Base-by-base conservation (phyloP, 2,888 invertebrate genomes). In the Fragum fragum region DNA sequence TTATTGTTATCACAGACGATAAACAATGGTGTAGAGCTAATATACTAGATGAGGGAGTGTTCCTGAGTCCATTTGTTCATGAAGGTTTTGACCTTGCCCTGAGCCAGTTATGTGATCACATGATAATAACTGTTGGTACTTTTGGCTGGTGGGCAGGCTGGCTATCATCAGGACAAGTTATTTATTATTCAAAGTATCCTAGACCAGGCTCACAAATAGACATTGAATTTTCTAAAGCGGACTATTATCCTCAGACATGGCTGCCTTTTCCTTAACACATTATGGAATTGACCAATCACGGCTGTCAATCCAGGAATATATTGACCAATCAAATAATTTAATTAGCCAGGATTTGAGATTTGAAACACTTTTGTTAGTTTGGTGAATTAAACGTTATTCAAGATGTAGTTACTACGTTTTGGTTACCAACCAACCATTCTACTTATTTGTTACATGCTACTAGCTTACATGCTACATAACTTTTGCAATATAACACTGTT, bases 71-170 rank as follows among this genome's bases (percentile, higher is more conserved):
- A n/a, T 63, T 70, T 29, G n/a, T 26, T n/a, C 21, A 74, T 14
- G 36, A 73, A 1, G 76, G 71, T 1, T 0, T 11, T 0, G 84
- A 85, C 29, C 71, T 85, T 18, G 84, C 84, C 2, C 29, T 85
- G 16, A 36, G 79, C 23, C 42, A 73, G 0, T 47, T 55, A 26
- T 81, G 79, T 55, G 73, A 81, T 71, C 84, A 85, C 71, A 61
- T 68, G 23, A 81, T 85, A 7, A 79, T 85, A 1, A 70, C 84
- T 1, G 76, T 77, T 0, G 84, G 84, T 21, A 79, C 84, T 9
- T 85, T 79, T 61, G 73, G 85, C 1, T 85, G 85, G 85, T 85
- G 85, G 85, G 79, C 78, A 28, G 85, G 73, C 6, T 85, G 81
- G 81, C 55, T 85, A 39, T 42, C 81, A 14, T 69, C 73, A 21